Conservation (phyloP, 2,113 vertebrate genomes). For the Eulemur rufifrons region DNA sequence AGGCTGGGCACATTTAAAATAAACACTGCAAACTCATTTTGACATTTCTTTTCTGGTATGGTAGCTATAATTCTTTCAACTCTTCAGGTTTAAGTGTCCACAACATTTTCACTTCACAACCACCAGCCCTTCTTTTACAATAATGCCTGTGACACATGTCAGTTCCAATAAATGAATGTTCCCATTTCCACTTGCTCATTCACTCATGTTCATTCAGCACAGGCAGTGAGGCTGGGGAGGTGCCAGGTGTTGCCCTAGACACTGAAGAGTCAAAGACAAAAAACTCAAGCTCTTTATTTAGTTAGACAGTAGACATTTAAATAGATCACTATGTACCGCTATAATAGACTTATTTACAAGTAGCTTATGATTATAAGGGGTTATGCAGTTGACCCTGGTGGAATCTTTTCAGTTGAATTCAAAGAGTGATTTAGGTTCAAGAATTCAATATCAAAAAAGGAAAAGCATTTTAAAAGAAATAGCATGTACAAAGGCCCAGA, state of each 20-base stretch:
- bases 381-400: neutral
- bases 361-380: neutral
- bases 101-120: neutral
- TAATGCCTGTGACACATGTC: slow-evolving; percentile 36
- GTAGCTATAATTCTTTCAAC: neutral
- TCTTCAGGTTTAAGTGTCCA: neutral
- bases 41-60: neutral
- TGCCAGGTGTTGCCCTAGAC: neutral
- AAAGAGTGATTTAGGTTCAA: neutral
- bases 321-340: neutral
- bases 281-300: neutral
- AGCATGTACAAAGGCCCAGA: neutral
- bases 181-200: neutral
- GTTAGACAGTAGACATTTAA: neutral
- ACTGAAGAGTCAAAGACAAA: neutral
- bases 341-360: neutral
- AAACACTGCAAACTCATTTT: neutral
- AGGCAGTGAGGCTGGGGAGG: neutral
- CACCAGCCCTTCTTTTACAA: neutral
- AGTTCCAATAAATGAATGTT: slow-evolving; percentile 14
- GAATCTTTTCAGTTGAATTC: neutral
- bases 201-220: neutral
- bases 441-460: neutral
- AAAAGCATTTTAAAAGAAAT: neutral
- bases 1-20: neutral